phyloP scores from a whole-genome alignment of 2,797 vertebrate genomes.

The Chiloscyllium punctatum region DNA sequence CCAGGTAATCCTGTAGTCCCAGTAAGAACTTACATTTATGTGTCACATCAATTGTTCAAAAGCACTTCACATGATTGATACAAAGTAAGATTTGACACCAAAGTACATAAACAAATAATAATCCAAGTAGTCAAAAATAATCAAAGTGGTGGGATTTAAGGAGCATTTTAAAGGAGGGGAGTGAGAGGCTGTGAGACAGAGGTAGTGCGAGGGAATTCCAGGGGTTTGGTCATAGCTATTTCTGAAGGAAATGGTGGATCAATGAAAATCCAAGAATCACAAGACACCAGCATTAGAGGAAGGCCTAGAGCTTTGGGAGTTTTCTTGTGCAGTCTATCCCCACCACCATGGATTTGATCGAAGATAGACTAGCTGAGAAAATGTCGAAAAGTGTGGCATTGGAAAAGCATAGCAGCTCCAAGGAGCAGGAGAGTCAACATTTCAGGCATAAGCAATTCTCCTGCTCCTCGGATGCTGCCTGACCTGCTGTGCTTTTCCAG shows the following conservation, averaged over 20 bases:
- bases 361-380: no score
- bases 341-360: no score
- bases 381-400: no score
- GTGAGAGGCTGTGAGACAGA: neutral
- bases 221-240: neutral
- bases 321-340: no score
- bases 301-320: neutral
- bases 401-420: no score
- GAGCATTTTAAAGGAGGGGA: neutral
- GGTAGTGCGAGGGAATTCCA: neutral
- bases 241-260: neutral
- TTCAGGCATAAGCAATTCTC: no score
- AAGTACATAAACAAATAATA: neutral
- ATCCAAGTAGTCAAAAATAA: neutral
- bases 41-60: neutral
- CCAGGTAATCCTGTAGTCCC: no score
- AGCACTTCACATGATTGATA: neutral
- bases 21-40: no score
- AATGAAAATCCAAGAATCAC: neutral
- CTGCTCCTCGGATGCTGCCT: no score
- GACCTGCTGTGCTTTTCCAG: no score
- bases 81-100: neutral
- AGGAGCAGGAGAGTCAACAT: no score
- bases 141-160: neutral
- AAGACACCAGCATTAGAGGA: neutral